Evolutionary conservation across 2,888 invertebrate species (phyloP).

Genomic region (Opisthograptis luteolata): DNA sequence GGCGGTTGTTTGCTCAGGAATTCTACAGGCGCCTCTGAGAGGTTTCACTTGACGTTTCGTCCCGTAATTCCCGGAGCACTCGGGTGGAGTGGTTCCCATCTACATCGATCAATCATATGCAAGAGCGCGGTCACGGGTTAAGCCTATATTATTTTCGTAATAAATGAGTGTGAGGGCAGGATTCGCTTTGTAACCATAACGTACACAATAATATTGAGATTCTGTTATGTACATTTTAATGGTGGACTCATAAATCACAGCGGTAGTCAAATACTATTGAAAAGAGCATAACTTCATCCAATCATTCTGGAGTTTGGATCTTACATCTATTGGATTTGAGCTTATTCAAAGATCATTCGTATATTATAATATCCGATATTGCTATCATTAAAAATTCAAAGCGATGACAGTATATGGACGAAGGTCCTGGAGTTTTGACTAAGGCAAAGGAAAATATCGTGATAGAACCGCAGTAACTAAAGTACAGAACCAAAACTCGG

Average conservation of each 20-base stretch:
- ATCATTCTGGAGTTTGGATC: no score
- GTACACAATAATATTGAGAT: no score
- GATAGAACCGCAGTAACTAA: no score
- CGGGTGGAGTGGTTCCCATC: constrained; percentile 21
- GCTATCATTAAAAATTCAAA: no score
- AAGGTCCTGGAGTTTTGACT: no score
- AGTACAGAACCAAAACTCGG: no score
- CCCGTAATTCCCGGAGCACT: constrained; percentile 14
- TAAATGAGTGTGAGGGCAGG: constrained; percentile 32
- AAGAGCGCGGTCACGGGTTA: constrained; percentile 28
- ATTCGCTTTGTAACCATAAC: constrained; percentile 2
- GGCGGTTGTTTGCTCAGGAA: constrained; percentile 13
- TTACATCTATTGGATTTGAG: neutral
- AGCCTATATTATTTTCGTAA: constrained; percentile 15
- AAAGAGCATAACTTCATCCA: neutral
- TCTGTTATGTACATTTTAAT: no score
- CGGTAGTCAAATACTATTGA: neutral
- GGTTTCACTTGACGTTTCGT: constrained; percentile 19
- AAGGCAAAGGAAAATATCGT: no score
- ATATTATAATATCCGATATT: no score
- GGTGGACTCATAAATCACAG: neutral
- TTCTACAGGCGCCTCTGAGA: constrained; percentile 4
- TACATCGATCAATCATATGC: constrained; percentile 53
- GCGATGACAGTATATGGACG: no score
- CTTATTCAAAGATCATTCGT: no score